Conservation (phyloP, 2,888 invertebrate genomes). For the Hemaris fuciformis region DNA sequence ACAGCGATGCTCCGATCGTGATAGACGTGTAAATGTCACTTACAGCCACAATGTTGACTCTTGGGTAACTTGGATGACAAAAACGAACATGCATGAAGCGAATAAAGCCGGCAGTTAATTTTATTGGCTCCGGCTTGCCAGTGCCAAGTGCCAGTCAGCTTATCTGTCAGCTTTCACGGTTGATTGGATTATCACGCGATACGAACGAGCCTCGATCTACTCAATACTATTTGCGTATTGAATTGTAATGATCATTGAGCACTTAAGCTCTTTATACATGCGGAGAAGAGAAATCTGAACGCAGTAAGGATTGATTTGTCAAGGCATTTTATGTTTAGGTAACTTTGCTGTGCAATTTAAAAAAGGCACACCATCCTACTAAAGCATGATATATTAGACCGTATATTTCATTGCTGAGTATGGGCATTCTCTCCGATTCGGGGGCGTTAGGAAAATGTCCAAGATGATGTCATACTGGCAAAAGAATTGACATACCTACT, state of each 20-base stretch:
- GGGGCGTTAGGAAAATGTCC: too few species aligned
- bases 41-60: not conserved
- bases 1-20: too few species aligned
- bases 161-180: conserved; percentile 1
- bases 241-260: not conserved
- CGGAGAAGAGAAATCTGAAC: too few species aligned
- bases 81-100: not conserved
- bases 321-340: too few species aligned
- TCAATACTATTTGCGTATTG: not conserved
- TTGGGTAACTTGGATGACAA: not conserved
- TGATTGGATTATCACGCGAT: conserved; percentile 5
- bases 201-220: not conserved
- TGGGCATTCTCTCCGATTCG: too few species aligned
- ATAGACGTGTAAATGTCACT: not conserved
- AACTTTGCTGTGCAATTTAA: too few species aligned
- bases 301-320: too few species aligned
- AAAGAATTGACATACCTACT: too few species aligned
- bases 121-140: conserved; percentile 2
- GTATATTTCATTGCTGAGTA: too few species aligned
- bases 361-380: too few species aligned
- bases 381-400: too few species aligned
- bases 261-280: not conserved
- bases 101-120: conserved; percentile 10
- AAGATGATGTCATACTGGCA: too few species aligned
- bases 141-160: not conserved